A percentile compares a stretch with the other conserved stretches of the same genome.
phyloP scores from a whole-genome alignment of 1,140 invertebrate genomes.

The Anadara kagoshimensis region DNA sequence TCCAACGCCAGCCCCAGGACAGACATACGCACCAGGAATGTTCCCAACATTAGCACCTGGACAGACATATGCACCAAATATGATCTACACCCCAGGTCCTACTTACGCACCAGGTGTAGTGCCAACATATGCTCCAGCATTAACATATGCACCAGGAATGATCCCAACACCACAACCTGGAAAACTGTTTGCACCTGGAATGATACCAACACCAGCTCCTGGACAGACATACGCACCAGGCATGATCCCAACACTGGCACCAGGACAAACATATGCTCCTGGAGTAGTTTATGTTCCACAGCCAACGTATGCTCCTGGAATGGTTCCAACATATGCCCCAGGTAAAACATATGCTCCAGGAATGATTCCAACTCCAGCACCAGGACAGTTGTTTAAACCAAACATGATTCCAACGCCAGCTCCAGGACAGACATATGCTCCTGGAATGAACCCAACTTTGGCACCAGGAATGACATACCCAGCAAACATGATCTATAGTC shows the following conservation, averaged over 20 bases:
- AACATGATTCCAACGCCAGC: not conserved
- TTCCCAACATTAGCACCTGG: slow-evolving; percentile 1
- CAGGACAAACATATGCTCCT: not conserved
- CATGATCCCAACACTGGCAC: not conserved
- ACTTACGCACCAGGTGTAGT: slow-evolving; percentile 1
- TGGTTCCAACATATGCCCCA: slow-evolving; percentile 6
- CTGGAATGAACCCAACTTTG: not conserved
- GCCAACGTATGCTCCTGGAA: too few species aligned
- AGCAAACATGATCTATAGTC: slow-evolving; percentile 4
- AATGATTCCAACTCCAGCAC: not conserved
- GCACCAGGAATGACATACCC: slow-evolving; percentile 1
- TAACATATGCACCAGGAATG: not conserved
- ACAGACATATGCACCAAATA: not conserved
- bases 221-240: not conserved
- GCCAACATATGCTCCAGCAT: not conserved
- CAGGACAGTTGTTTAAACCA: not conserved
- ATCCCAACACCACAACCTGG: not conserved
- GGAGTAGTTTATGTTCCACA: not conserved
- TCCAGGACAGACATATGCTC: not conserved
- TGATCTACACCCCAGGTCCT: not conserved
- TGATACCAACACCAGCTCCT: not conserved
- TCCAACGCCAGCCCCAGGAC: not conserved
- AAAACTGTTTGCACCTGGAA: not conserved
- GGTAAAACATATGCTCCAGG: not conserved
- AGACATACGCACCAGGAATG: slow-evolving; percentile 21